A percentile compares a stretch with the other conserved stretches of the same genome.
These are phyloP conservation scores for Neolamprologus sp. DNA, from an alignment of 2,113 vertebrate genomes.

Conservation along the genomic window DNA sequence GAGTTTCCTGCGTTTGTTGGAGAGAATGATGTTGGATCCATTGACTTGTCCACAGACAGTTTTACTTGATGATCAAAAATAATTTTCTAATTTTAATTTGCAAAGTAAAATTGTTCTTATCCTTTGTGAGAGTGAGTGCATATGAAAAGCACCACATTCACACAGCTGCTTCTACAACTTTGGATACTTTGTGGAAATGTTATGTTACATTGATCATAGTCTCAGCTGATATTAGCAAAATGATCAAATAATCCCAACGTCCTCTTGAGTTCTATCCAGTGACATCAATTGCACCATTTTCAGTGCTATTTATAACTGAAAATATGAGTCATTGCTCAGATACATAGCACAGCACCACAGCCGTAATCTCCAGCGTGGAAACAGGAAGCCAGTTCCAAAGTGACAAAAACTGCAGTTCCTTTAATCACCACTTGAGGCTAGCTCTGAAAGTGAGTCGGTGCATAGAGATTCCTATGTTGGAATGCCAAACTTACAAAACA, in stretches of 20 bases:
- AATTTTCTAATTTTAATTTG: neutral
- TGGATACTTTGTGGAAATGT: neutral
- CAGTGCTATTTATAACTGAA: neutral
- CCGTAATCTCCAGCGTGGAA: neutral
- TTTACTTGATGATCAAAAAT: neutral
- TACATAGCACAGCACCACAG: neutral
- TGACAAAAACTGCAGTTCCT: neutral
- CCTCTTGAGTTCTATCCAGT: neutral
- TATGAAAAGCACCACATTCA: neutral
- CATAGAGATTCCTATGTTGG: accelerated
- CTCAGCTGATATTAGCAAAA: neutral
- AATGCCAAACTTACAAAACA: neutral
- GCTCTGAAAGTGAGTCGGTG: neutral
- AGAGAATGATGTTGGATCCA: neutral
- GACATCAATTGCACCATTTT: neutral
- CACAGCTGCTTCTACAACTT: neutral
- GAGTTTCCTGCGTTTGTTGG: neutral
- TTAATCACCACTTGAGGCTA: neutral
- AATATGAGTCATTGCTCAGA: neutral
- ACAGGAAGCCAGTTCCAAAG: neutral
- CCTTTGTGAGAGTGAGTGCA: neutral
- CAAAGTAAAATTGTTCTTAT: neutral
- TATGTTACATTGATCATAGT: neutral
- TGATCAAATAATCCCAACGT: neutral
- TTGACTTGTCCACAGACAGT: neutral